These are phyloP conservation scores for Tupaia tana DNA, from an alignment of 2,113 vertebrate genomes.

Conservation along the genomic window DNA sequence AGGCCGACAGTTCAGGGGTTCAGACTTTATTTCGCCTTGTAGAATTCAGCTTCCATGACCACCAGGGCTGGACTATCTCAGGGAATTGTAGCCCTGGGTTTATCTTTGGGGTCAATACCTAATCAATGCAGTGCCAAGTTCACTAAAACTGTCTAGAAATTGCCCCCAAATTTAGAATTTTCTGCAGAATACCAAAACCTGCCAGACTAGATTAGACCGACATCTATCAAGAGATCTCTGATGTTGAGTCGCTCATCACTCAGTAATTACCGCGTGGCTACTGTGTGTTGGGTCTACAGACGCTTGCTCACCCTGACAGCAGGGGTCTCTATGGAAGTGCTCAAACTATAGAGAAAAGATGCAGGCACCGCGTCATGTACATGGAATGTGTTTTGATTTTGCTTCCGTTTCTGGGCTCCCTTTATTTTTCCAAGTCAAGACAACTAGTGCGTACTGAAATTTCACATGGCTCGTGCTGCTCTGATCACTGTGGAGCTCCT, in stretches of 20 bases:
- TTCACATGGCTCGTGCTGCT: not conserved
- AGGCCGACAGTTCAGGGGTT: no score
- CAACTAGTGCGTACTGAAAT: not conserved
- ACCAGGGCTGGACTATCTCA: not conserved
- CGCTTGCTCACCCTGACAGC: not conserved
- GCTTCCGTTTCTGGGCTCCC: not conserved
- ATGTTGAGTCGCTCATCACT: not conserved
- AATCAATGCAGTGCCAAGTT: not conserved
- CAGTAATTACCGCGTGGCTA: not conserved
- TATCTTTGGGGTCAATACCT: not conserved
- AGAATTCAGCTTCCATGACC: no score
- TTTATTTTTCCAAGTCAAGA: conserved; percentile 11
- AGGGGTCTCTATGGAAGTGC: not conserved
- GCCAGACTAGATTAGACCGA: not conserved
- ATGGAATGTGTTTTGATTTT: not conserved
- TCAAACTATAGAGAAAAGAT: not conserved
- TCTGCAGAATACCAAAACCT: not conserved
- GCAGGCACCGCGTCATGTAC: not conserved
- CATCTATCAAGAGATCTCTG: not conserved
- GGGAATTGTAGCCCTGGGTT: not conserved
- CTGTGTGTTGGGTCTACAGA: not conserved
- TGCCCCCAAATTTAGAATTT: not conserved
- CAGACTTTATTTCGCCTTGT: no score
- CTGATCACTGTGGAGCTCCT: not conserved
- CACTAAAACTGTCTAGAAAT: not conserved